Percentiles rank a stretch among this genome's conserved stretches.
Evolutionary conservation across 2,797 vertebrate species (phyloP).

Genomic region (Amazona finschi): DNA sequence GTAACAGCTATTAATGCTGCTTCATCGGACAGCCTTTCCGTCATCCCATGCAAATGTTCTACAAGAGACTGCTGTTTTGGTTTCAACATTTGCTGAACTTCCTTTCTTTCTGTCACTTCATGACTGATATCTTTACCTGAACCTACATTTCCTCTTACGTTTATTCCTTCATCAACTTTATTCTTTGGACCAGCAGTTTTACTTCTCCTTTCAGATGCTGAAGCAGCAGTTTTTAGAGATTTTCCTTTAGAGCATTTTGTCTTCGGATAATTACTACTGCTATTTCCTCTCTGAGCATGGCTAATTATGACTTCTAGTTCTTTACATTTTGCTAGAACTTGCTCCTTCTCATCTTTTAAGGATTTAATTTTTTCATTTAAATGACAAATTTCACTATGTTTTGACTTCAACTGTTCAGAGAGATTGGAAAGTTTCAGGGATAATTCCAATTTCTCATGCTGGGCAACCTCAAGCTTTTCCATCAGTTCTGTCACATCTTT

Average conservation of each 20-base stretch:
- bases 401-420: conserved; percentile 79
- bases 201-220: not conserved
- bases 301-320: conserved; percentile 67
- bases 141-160: conserved; percentile 64
- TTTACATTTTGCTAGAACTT: conserved; percentile 70
- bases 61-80: conserved; percentile 54
- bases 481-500: conserved; percentile 87
- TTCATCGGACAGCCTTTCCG: conserved; percentile 68
- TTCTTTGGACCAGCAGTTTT: conserved; percentile 28
- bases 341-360: conserved; percentile 75
- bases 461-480: conserved; percentile 87
- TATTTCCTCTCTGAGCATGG: not conserved
- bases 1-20: not conserved
- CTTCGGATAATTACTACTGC: not conserved
- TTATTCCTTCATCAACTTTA: conserved; percentile 66
- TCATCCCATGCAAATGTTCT: conserved; percentile 38
- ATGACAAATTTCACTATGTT: conserved; percentile 74
- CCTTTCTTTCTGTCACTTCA: conserved; percentile 56
- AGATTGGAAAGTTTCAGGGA: conserved; percentile 78
- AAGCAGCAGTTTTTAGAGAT: not conserved
- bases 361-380: conserved; percentile 79
- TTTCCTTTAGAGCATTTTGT: conserved; percentile 31
- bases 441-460: conserved; percentile 84
- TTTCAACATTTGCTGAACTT: conserved; percentile 44
- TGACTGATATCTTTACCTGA: conserved; percentile 60